Evolutionary conservation across 2,113 vertebrate genomes (phyloP).

Genomic region (Vidua chalybeata): DNA sequence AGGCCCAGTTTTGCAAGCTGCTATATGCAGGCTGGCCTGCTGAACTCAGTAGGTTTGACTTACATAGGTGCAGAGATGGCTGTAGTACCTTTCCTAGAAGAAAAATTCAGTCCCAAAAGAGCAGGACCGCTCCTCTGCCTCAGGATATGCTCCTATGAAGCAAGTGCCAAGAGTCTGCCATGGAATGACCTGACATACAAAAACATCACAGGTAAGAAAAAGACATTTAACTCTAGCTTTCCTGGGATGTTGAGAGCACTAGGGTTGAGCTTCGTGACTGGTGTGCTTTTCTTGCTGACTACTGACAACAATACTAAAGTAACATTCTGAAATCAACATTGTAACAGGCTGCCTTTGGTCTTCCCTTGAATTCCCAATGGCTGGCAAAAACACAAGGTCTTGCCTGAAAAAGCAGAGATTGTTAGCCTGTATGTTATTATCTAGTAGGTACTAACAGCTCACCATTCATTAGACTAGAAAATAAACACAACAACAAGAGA

Average conservation of each 20-base stretch:
- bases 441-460: not conserved
- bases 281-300: not conserved
- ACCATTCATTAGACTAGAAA: not conserved
- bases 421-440: not conserved
- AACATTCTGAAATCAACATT: not conserved
- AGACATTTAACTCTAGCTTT: not conserved
- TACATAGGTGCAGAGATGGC: not conserved
- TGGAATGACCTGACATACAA: not conserved
- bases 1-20: not conserved
- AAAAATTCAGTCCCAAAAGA: not conserved
- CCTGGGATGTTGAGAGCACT: not conserved
- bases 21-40: not conserved
- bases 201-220: not conserved
- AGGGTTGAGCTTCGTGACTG: fast-evolving
- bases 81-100: not conserved
- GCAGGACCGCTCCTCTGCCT: not conserved
- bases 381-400: fast-evolving
- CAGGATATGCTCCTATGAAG: not conserved
- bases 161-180: not conserved
- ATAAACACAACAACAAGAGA: not conserved
- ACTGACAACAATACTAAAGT: not conserved
- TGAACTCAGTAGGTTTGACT: not conserved
- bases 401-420: not conserved
- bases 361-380: not conserved
- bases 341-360: not conserved